phyloP scores from a whole-genome alignment of 1,140 invertebrate genomes.

The Caenorhabditis tropicalis region DNA sequence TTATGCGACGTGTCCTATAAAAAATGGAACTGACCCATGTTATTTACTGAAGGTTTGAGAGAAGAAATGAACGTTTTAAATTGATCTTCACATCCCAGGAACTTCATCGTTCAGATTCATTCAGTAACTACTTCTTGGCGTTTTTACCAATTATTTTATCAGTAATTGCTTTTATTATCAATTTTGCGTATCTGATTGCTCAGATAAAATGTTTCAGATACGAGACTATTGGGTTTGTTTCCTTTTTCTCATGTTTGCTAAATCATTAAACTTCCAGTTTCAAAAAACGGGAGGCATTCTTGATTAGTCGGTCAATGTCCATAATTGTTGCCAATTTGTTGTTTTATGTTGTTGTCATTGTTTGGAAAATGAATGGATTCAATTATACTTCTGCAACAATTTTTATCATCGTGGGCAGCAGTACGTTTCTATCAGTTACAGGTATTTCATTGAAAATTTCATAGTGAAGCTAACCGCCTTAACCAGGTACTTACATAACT shows the following conservation, averaged over 20 bases:
- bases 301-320: conserved; percentile 58
- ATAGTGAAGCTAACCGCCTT: neutral
- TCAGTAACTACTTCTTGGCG: conserved; percentile 58
- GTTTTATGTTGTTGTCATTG: conserved; percentile 62
- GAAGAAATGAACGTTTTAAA: neutral
- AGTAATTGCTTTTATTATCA: conserved; percentile 57
- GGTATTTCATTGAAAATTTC: neutral
- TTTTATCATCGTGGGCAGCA: conserved; percentile 57
- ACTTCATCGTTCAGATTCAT: conserved; percentile 62
- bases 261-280: conserved; percentile 48
- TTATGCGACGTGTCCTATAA: neutral
- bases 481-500: conserved; percentile 57
- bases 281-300: conserved; percentile 60
- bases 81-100: conserved; percentile 48
- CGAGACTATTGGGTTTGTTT: neutral
- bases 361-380: conserved; percentile 60
- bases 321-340: conserved; percentile 57
- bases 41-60: neutral
- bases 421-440: conserved; percentile 31
- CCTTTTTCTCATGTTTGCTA: too few relatives aligned
- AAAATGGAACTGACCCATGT: conserved; percentile 24
- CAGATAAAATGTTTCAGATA: conserved; percentile 40
- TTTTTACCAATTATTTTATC: conserved; percentile 60
- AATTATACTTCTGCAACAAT: conserved; percentile 58
- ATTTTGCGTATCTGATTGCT: conserved; percentile 44